A percentile compares a stretch with the other conserved stretches of the same genome.
Evolutionary conservation across 2,113 vertebrate genomes (phyloP).

Genomic region (Ariopsis seemanni): DNA sequence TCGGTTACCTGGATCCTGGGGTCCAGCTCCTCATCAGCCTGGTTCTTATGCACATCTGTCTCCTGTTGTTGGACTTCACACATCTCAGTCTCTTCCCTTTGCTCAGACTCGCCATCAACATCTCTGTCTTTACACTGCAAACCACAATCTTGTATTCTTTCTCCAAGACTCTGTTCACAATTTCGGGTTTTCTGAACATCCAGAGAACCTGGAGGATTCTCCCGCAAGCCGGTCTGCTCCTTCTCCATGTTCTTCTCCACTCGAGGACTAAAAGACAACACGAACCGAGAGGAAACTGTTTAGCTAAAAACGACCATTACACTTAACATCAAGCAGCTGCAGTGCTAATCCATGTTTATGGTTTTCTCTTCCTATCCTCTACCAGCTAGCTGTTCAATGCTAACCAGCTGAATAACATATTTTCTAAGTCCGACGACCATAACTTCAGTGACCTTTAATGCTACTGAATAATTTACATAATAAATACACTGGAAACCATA

Average conservation of each 20-base stretch:
- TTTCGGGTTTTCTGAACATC: neutral
- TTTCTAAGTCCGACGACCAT: neutral
- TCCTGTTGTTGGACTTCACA: constrained; percentile 27
- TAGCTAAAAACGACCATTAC: neutral
- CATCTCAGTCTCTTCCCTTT: constrained; percentile 44
- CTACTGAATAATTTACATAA: neutral
- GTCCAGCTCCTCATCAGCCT: constrained; percentile 72
- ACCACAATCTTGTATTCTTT: constrained; percentile 53
- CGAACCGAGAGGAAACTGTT: neutral
- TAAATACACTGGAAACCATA: neutral
- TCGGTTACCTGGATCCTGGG: constrained; percentile 72
- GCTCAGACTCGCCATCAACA: constrained; percentile 49
- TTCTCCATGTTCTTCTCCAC: constrained; percentile 51
- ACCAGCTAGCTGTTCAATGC: neutral
- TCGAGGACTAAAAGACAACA: neutral
- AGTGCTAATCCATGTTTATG: neutral
- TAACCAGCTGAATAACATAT: neutral
- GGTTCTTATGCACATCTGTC: constrained; percentile 56
- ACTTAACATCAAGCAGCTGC: neutral
- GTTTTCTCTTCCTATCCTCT: neutral
- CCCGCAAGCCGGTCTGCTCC: constrained; percentile 70
- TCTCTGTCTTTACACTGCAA: constrained; percentile 43
- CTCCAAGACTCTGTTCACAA: constrained; percentile 60
- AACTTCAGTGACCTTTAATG: no score
- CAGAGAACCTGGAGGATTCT: constrained; percentile 63